A percentile compares a stretch with the other conserved stretches of the same genome.
Conservation (phyloP, 2,113 vertebrate species). For the Lichenostomus cassidix region DNA sequence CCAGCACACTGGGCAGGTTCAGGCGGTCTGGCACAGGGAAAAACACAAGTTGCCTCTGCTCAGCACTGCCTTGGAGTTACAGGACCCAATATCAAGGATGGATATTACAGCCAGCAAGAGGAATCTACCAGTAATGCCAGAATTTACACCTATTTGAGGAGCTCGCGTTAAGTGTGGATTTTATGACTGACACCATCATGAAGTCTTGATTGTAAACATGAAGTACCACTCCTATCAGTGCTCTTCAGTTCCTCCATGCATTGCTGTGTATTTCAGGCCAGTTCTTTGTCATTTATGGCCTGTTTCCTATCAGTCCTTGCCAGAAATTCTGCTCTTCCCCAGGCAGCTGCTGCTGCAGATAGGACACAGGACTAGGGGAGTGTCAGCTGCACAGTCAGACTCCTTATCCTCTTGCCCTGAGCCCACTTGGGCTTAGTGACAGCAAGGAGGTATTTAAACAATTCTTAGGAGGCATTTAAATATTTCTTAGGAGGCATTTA, state of each 20-base stretch:
- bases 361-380: background rate
- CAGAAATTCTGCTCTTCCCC: background rate
- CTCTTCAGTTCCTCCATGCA: background rate
- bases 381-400: background rate
- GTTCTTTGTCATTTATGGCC: background rate
- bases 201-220: background rate
- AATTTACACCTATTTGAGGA: background rate
- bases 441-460: background rate
- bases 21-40: conserved; percentile 80
- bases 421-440: background rate
- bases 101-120: background rate
- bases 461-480: background rate
- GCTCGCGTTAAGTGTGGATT: fast-evolving
- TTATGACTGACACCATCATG: background rate
- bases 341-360: background rate
- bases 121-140: background rate
- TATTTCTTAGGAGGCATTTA: background rate
- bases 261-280: background rate
- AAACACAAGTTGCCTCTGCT: background rate
- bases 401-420: background rate
- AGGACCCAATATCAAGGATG: background rate
- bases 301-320: background rate
- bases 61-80: background rate
- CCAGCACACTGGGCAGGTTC: conserved; percentile 89
- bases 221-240: background rate